Percentiles rank a stretch among this genome's conserved stretches.
phyloP scores from a whole-genome alignment of 2,888 invertebrate species.

The Eupithecia insigniata region DNA sequence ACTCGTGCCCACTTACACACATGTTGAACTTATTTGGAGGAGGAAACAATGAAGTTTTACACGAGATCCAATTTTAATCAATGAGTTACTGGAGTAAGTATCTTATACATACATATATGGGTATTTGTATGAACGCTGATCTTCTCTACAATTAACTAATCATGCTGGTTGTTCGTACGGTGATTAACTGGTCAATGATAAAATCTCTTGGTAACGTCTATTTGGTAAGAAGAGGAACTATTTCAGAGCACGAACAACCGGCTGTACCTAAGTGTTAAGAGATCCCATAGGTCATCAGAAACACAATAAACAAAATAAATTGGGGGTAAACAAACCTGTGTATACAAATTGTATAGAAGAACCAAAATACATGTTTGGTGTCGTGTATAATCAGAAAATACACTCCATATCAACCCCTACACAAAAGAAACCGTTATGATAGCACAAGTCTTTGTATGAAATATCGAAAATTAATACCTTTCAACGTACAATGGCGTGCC shows the following conservation, averaged over 20 bases:
- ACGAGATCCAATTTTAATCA: too few relatives aligned
- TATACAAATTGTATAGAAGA: slow-evolving; percentile 13
- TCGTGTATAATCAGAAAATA: slow-evolving; percentile 21
- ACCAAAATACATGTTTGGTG: slow-evolving; percentile 15
- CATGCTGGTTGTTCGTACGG: background rate
- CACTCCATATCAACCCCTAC: slow-evolving; percentile 15
- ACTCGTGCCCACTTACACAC: background rate
- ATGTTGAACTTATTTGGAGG: too few relatives aligned
- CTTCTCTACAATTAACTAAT: too few relatives aligned
- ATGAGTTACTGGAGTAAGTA: too few relatives aligned
- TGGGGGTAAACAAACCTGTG: slow-evolving; percentile 2
- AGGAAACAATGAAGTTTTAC: too few relatives aligned
- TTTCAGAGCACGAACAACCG: background rate
- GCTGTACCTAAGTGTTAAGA: too few relatives aligned
- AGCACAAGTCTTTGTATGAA: slow-evolving; percentile 34
- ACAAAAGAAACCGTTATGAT: slow-evolving; percentile 30
- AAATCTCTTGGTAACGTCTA: background rate
- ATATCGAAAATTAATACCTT: slow-evolving; percentile 49
- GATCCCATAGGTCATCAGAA: background rate
- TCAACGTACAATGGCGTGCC: slow-evolving; percentile 45
- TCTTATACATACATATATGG: too few relatives aligned
- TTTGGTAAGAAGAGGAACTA: background rate
- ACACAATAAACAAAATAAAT: background rate
- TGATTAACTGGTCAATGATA: background rate
- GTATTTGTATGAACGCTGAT: too few relatives aligned